Conservation (phyloP, 2,113 vertebrate genomes). For the Mesoclemmys tuberculata region DNA sequence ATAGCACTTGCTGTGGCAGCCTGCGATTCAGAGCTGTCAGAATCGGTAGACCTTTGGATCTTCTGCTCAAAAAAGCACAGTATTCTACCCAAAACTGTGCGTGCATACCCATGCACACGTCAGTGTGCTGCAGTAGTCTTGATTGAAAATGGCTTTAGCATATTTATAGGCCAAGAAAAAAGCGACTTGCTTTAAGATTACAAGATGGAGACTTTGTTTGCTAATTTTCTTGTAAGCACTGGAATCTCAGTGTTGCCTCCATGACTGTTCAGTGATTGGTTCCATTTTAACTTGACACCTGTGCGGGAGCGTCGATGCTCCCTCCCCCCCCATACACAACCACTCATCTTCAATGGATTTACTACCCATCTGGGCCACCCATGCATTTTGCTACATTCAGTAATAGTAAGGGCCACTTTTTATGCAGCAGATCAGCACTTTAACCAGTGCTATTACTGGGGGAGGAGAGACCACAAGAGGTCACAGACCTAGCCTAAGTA, state of each 20-base stretch:
- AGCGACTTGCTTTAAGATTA: background rate
- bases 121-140: background rate
- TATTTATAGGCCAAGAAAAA: background rate
- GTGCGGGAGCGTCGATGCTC: background rate
- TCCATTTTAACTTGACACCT: background rate
- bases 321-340: background rate
- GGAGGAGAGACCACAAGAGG: background rate
- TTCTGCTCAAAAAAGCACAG: background rate
- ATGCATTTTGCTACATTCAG: background rate
- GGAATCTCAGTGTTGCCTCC: background rate
- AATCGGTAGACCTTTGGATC: background rate
- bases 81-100: accelerated
- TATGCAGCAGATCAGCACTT: background rate
- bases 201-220: background rate
- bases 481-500: background rate
- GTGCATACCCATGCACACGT: background rate
- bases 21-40: accelerated
- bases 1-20: background rate
- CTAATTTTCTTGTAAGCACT: background rate
- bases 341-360: background rate
- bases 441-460: background rate
- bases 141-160: background rate
- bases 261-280: background rate
- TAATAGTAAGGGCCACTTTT: background rate
- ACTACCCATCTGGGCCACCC: background rate